Base-by-base conservation (phyloP, 2,113 vertebrate species). In the Eupsittula cactorum region DNA sequence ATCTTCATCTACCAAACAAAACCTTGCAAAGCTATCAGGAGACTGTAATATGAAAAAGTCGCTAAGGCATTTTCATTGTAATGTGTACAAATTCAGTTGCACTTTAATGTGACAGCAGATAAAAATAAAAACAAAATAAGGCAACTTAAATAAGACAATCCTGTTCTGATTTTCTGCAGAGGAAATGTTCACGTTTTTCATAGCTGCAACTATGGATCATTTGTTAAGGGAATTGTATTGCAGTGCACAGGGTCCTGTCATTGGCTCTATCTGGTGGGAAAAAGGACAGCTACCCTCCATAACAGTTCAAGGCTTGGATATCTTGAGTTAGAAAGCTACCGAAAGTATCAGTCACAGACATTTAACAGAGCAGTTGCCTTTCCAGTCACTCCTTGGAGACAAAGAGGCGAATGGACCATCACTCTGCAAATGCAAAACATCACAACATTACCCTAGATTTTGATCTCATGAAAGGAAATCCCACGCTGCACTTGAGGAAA, bases 401-500 rank as follows among this genome's bases (percentile, higher is more conserved):
- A 77, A 37, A 41, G 15, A 60, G 13, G 10, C 15, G 62, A 91
- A 73, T 0, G 1, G 53, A 76, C 23, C 49, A 57, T 62, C 25
- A 63, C 46, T 68, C 62, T 46, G 16, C 31, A 90, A 90, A 60
- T 39, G 33, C 35, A 95, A 84, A 24, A 24, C 49, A 57, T 76
- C 65, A 86, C 75, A 47, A 82, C 37, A 21, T 92, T 98, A 99
- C 99, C 99, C 98, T 98, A 3, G 99, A 99, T 96, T 99, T 99
- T 0, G 99, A 99, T 97, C 98, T 99, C 99, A 99, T 99, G 98
- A 99, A 99, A 78, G 99, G 99, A 98, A 99, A 99, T 97, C 99
- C 99, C 98, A 99, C 99, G 11, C 99, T 99, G 98, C 99, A 99
- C 85, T 98, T 99, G 84, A 99, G 98, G 97, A 99, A 99, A 97